Percentiles rank a stretch among this genome's conserved stretches.
phyloP scores from a whole-genome alignment of 2,888 invertebrate genomes.

The Melanostoma mellinum region DNA sequence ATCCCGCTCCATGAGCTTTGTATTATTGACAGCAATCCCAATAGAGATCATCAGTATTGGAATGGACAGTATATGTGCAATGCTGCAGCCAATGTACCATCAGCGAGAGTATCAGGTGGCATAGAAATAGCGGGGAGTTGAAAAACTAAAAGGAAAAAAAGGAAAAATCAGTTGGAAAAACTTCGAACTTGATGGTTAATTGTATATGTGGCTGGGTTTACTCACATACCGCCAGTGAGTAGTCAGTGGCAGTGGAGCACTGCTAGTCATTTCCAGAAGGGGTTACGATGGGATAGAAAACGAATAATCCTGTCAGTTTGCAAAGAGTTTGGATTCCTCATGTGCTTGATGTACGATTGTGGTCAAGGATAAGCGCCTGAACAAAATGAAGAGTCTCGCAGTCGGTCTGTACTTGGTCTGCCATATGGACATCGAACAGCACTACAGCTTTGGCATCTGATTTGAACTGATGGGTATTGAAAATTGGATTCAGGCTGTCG shows the following conservation, averaged over 20 bases:
- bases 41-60: constrained; percentile 56
- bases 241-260: constrained; percentile 29
- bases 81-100: neutral
- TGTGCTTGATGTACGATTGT: constrained; percentile 67
- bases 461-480: constrained; percentile 62
- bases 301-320: constrained; percentile 72
- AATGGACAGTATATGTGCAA: constrained; percentile 43
- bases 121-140: neutral
- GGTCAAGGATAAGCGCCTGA: constrained; percentile 70
- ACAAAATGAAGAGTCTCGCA: constrained; percentile 49
- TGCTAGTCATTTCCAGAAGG: constrained; percentile 48
- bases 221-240: constrained; percentile 52
- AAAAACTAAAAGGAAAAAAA: constrained; percentile 5
- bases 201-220: constrained; percentile 57
- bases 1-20: neutral
- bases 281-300: constrained; percentile 55
- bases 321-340: constrained; percentile 69
- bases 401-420: constrained; percentile 25
- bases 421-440: constrained; percentile 47
- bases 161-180: constrained; percentile 36
- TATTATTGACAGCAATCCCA: constrained; percentile 60
- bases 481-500: constrained; percentile 61
- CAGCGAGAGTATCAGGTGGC: constrained; percentile 26
- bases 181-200: constrained; percentile 57
- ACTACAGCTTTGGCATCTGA: constrained; percentile 59